Base-by-base conservation (phyloP, 2,888 invertebrate species). In the Drosophila neonasuta region DNA sequence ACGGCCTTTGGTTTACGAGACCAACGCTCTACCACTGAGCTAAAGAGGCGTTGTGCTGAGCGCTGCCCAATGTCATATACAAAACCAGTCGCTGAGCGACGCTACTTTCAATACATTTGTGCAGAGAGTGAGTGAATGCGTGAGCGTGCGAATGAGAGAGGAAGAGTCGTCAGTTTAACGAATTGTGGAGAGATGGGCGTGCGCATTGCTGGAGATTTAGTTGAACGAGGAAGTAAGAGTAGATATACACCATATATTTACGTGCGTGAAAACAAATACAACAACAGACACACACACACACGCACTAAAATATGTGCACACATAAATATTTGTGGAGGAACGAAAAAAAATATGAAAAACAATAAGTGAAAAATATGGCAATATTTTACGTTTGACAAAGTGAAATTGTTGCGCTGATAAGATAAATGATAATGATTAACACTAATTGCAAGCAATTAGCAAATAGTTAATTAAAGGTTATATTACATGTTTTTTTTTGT, bases 21-120 rank as follows among this genome's bases (percentile, higher is more conserved):
- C 77, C 77, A 77, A 77, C 77, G 77, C 77, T 77, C 77, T 77
- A 77, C 77, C 77, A 77, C 77, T 77, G 77, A 77, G 77, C 77
- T 79, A 80, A 79, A 80, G 78, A 72, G 79, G 80, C 79, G 57
- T 11, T 68, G 56, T 9, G 6, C n/a, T 32, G 29, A 51, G 60
- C 60, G 77, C 57, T 20, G 74, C 60, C 66, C 70, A 77, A 85
- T 51, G 44, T n/a, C 32, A 4, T 42, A 79, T 62, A 72, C 39
- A 39, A 80, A 41, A n/a, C 59, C 39, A 32, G 24, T 8, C 17
- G 15, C 8, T 50, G 55, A 71, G 61, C 58, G 29, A 7, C 42
- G 11, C 4, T 2, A 36, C 24, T 44, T 48, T 13, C 29, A 52
- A n/a, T 10, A 17, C 42, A 50, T 20, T 32, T 55, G 13, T 55